These are phyloP conservation scores for Thereva unica DNA, from an alignment of 2,888 invertebrate genomes.

Conservation along the genomic window DNA sequence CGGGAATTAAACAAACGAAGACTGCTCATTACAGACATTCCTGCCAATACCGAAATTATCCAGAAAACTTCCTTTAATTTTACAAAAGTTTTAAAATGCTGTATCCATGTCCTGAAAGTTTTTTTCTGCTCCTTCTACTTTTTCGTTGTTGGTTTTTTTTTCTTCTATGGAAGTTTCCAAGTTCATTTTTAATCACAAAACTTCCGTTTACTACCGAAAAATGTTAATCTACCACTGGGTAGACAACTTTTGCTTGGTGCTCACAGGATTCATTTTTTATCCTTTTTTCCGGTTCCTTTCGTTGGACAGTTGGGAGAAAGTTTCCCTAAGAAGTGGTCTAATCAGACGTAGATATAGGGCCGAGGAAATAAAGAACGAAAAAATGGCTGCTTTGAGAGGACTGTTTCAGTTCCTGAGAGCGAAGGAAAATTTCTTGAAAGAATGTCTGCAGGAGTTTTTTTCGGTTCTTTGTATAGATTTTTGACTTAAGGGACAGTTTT, in stretches of 20 bases:
- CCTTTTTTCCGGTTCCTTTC: constrained; percentile 10
- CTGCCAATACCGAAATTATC: constrained; percentile 18
- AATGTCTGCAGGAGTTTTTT: no score
- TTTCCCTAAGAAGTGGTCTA: constrained; percentile 15
- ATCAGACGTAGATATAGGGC: constrained; percentile 3
- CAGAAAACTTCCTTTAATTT: constrained; percentile 4
- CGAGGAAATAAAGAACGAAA: not conserved
- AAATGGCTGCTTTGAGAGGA: constrained; percentile 19
- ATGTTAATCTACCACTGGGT: constrained; percentile 38
- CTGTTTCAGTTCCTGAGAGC: not conserved
- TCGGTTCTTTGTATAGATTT: no score
- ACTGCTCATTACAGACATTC: not conserved
- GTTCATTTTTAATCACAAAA: constrained; percentile 42
- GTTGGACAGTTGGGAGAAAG: constrained; percentile 7
- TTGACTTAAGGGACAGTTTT: no score
- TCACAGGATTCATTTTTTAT: constrained; percentile 4
- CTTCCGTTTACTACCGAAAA: constrained; percentile 38
- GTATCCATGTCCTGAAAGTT: constrained; percentile 15
- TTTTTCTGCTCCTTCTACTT: not conserved
- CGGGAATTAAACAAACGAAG: not conserved
- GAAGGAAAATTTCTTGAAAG: no score
- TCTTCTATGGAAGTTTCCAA: constrained; percentile 29
- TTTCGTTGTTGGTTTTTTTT: not conserved
- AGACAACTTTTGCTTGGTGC: constrained; percentile 34
- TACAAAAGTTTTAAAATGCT: constrained; percentile 2